phyloP scores from a whole-genome alignment of 2,888 invertebrate genomes.

The Mimachlamys varia region DNA sequence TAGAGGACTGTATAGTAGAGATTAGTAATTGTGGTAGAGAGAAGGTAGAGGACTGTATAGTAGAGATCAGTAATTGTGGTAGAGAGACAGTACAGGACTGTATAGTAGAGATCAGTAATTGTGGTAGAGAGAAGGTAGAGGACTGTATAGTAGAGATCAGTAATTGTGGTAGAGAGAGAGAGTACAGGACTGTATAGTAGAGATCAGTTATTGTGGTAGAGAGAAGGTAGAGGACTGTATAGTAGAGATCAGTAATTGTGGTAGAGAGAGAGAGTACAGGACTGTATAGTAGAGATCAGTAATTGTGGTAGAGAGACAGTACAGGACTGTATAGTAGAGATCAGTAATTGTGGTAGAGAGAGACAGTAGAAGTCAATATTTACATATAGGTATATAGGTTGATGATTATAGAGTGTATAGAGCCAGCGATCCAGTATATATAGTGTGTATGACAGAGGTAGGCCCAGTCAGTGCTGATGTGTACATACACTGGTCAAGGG shows the following conservation, averaged over 20 bases:
- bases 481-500: constrained; percentile 18
- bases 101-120: too few relatives aligned
- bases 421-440: background rate
- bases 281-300: background rate
- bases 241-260: background rate
- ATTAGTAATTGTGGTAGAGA: too few relatives aligned
- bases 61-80: too few relatives aligned
- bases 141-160: background rate
- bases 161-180: too few relatives aligned
- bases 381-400: background rate
- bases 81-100: too few relatives aligned
- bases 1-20: too few relatives aligned
- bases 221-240: too few relatives aligned
- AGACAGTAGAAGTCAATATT: background rate
- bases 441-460: background rate
- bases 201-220: too few relatives aligned
- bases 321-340: background rate
- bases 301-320: background rate
- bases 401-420: background rate
- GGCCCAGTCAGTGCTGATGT: constrained; percentile 4
- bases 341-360: background rate
- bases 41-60: too few relatives aligned
- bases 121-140: too few relatives aligned
- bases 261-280: too few relatives aligned
- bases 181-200: background rate